These are phyloP conservation scores for Charanyca ferruginea DNA, from an alignment of 2,888 invertebrate species.

Conservation along the genomic window DNA sequence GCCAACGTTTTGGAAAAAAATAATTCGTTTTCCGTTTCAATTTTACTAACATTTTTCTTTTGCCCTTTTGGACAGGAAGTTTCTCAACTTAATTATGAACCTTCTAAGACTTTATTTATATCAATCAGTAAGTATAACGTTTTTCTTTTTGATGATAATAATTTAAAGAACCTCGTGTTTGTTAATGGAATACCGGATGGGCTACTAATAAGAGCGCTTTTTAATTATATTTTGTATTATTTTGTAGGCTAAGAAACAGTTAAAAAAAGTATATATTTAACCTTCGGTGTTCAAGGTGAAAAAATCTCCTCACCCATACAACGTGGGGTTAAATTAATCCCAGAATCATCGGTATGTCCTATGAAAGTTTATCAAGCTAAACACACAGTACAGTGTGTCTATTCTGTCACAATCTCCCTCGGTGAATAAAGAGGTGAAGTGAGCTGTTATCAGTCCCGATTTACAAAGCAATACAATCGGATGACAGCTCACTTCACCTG, in stretches of 20 bases:
- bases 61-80: constrained; percentile 24
- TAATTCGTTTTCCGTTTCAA: constrained; percentile 40
- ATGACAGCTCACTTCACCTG: too few species aligned
- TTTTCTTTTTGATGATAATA: constrained; percentile 12
- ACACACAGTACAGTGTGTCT: too few species aligned
- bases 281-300: too few species aligned
- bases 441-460: too few species aligned
- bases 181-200: constrained; percentile 8
- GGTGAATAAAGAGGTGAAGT: too few species aligned
- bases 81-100: constrained; percentile 39
- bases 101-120: constrained; percentile 37
- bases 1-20: constrained; percentile 34
- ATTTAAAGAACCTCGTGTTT: constrained; percentile 6
- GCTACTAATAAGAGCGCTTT: constrained; percentile 4
- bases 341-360: too few species aligned
- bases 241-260: neutral
- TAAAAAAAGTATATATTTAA: too few species aligned
- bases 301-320: too few species aligned
- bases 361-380: too few species aligned
- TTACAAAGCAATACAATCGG: too few species aligned
- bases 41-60: constrained; percentile 32
- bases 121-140: constrained; percentile 37
- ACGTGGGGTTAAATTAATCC: too few species aligned
- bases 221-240: neutral
- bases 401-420: too few species aligned